Base-by-base conservation (phyloP, 2,888 invertebrate genomes). In the Orthosia gothica region DNA sequence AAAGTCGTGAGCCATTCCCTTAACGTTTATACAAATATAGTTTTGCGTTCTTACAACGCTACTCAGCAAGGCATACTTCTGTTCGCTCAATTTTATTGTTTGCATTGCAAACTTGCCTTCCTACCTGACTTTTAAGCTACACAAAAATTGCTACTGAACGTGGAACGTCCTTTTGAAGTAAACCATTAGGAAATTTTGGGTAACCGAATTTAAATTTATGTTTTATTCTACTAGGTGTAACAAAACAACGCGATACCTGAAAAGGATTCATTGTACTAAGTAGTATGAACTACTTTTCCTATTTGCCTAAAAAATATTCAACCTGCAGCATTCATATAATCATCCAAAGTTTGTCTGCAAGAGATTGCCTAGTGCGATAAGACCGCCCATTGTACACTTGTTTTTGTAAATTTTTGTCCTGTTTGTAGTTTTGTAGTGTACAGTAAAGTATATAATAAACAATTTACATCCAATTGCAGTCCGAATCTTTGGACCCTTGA, bases 1-100 rank as follows among this genome's bases (percentile, higher is more conserved):
- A 64, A 64, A 52, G 49, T n/a, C 15, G 4, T 64, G 32, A 26
- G 26, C 18, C 12, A n/a, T 64, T 64, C n/a, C 64, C 64, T 40
- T 16, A 15, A 58, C 16, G 58, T 32, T 58, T 16, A 20, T 58
- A 32, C 32, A 67, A 70, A 57, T 70, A 65, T 20, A n/a, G 32
- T 32, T 5, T 49, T 15, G 20, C n/a, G 57, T 49, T 50, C 18
- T 20, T 50, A 57, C 50, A 50, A n/a, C 18, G 40, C 5, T 40
- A 49, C 23, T 71, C 20, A 58, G 12, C 18, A 49, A 40, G 49
- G 57, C 57, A 57, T 50, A 40, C 40, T 45, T 50, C 40, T 49
- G 23, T 40, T 50, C 40, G 66, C 57, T 67, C 32, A 32, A 13
- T 59, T 67, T 45, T 49, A 23, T 59, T 50, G 23, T 45, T 52